phyloP scores from a whole-genome alignment of 2,888 invertebrate species.

The Tetragonula carbonaria region DNA sequence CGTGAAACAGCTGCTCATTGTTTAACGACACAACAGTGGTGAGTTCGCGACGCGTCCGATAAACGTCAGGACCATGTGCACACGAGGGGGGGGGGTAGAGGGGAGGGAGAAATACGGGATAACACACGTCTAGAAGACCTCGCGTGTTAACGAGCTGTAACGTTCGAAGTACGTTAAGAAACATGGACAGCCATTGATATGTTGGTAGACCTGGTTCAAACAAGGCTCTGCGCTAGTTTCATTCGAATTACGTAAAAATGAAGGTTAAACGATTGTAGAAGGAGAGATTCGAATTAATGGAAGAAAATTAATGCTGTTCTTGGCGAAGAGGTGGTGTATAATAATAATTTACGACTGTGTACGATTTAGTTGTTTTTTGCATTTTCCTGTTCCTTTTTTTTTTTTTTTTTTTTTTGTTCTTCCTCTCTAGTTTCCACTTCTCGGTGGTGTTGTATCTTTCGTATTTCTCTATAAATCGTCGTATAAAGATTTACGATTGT shows the following conservation, averaged over 20 bases:
- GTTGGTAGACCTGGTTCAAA: not conserved
- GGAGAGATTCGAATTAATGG: not conserved
- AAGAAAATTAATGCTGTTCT: not conserved
- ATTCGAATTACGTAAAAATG: not conserved
- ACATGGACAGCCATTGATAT: not conserved
- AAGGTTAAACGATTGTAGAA: not conserved
- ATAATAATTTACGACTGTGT: not conserved
- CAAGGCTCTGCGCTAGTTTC: not conserved
- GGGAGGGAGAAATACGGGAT: not conserved
- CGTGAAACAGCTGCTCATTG: conserved; percentile 52
- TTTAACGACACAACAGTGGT: conserved; percentile 58
- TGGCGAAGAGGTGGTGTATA: no score
- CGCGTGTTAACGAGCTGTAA: conserved; percentile 18
- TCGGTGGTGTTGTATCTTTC: no score
- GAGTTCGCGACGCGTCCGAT: conserved; percentile 37
- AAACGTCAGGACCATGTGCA: conserved; percentile 42
- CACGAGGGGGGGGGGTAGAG: not conserved
- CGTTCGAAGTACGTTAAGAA: not conserved
- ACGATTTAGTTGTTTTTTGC: not conserved
- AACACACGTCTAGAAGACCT: conserved; percentile 39
- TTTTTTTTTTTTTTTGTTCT: not conserved
- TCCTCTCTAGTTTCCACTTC: no score
- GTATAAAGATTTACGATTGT: not conserved
- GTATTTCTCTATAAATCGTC: not conserved
- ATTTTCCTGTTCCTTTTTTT: not conserved